Percentiles rank a stretch among this genome's conserved stretches.
phyloP scores from a whole-genome alignment of 2,113 vertebrate species.

The Conger conger region DNA sequence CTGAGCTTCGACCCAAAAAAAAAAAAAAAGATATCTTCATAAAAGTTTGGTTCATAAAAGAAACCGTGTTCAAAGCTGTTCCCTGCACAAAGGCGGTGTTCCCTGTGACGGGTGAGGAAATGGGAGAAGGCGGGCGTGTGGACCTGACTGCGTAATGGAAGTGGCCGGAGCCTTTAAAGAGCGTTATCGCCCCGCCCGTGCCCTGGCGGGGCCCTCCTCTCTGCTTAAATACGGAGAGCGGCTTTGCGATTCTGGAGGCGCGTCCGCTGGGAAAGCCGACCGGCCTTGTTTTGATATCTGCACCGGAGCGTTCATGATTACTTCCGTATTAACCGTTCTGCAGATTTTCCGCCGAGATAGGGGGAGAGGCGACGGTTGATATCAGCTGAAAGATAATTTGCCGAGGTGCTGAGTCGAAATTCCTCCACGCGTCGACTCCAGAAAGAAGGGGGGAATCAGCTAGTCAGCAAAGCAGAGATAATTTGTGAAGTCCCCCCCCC shows the following conservation, averaged over 20 bases:
- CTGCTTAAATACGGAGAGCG: slow-evolving; percentile 62
- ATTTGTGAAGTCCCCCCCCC: slow-evolving; percentile 17
- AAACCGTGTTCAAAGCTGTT: slow-evolving; percentile 16
- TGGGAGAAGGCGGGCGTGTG: slow-evolving; percentile 50
- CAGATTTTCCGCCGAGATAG: slow-evolving; percentile 47
- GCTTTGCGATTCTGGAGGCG: slow-evolving; percentile 59
- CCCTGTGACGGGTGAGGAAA: slow-evolving; percentile 49
- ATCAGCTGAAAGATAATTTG: slow-evolving; percentile 36
- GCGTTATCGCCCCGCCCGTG: slow-evolving; percentile 65
- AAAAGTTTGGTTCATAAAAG: not conserved
- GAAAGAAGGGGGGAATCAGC: slow-evolving; percentile 1
- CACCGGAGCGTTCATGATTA: slow-evolving; percentile 53
- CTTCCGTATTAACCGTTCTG: slow-evolving; percentile 54
- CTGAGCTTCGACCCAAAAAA: not conserved
- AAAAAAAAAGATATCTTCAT: not conserved
- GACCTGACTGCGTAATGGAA: slow-evolving; percentile 58
- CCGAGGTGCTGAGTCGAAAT: slow-evolving; percentile 32
- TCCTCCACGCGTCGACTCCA: slow-evolving; percentile 24
- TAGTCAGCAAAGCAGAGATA: slow-evolving; percentile 28
- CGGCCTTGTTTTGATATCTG: slow-evolving; percentile 55
- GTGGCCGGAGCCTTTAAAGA: slow-evolving; percentile 68
- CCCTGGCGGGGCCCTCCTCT: slow-evolving; percentile 50
- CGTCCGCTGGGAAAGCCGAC: slow-evolving; percentile 42
- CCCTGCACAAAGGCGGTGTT: slow-evolving; percentile 29
- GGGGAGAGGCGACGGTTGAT: slow-evolving; percentile 34